phyloP scores from a whole-genome alignment of 1,140 invertebrate genomes.

The Eumeta japonica region DNA sequence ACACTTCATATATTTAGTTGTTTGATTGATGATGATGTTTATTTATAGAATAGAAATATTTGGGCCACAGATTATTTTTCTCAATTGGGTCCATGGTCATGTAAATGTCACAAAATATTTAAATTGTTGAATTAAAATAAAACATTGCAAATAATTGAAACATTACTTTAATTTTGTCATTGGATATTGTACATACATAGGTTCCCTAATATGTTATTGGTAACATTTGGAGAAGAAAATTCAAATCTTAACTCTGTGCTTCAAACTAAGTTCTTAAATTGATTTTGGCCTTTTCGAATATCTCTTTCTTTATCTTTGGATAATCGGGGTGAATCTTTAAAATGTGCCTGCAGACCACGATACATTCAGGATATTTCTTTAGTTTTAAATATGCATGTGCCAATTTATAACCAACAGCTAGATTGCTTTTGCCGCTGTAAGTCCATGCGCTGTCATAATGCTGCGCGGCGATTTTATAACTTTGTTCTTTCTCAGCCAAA shows the following conservation, averaged over 20 bases:
- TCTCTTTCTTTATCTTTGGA: slow-evolving; percentile 88
- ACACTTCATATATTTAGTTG: slow-evolving; percentile 6
- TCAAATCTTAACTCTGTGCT: too few relatives aligned
- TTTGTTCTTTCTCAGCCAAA: slow-evolving; percentile 90
- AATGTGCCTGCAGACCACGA: slow-evolving; percentile 67
- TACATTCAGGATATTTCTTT: slow-evolving; percentile 80
- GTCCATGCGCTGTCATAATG: slow-evolving; percentile 88
- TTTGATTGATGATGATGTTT: too few relatives aligned
- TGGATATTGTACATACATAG: too few relatives aligned
- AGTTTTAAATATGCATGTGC: slow-evolving; percentile 90
- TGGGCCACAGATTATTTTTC: too few relatives aligned
- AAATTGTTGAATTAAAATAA: too few relatives aligned
- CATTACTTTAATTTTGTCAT: too few relatives aligned
- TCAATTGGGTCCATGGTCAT: too few relatives aligned
- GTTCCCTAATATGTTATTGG: too few relatives aligned
- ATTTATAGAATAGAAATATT: too few relatives aligned
- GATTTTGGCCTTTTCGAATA: slow-evolving; percentile 89
- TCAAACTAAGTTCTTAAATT: slow-evolving; percentile 72
- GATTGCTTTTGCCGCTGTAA: slow-evolving; percentile 75
- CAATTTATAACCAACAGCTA: slow-evolving; percentile 86
- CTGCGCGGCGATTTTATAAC: slow-evolving; percentile 80
- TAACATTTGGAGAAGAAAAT: too few relatives aligned
- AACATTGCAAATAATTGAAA: too few relatives aligned
- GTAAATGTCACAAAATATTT: slow-evolving; percentile 29
- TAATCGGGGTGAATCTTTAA: slow-evolving; percentile 82